Base-by-base conservation (phyloP, 2,113 vertebrate species). In the Egretta garzetta region DNA sequence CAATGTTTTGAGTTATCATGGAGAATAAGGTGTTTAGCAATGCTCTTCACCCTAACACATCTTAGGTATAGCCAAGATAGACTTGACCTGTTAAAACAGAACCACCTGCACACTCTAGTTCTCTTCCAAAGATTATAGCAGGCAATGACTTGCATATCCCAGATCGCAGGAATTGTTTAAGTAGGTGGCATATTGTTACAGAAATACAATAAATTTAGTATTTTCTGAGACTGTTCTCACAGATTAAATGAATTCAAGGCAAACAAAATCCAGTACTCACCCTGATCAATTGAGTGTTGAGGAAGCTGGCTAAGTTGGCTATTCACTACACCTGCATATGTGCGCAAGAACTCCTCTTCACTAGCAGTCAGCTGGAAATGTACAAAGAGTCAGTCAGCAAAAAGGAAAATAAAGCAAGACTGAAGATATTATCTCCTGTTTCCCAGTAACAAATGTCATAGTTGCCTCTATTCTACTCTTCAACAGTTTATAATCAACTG, bases 271-370 rank as follows among this genome's bases (percentile, higher is more conserved):
- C 49, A 52, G 53, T 30, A 97, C 98, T 99, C 98, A 99, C 99
- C 99, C 98, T 99, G 99, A 97, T 99, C 99, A 81, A 99, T 99
- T 80, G 99, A 99, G 98, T 99, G 99, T 98, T 99, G 99, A 32
- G 99, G 99, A 77, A 99, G 98, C 96, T 99, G 99, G 98, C 99
- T 99, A 97, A 99, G 99, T 98, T 99, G 99, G 98, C 98, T 99
- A 98, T 98, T 99, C 97, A 99, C 99, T 96, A 99, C 99, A 56
- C 99, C 99, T 3, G 99, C 99, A 3, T 99, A 99, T 7, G 98
- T 99, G 86, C 99, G 99, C 95, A 99, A 98, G 98, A 99, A 99
- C 70, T 99, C 99, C 95, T 99, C 99, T 98, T 99, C 99, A 21
- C 98, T 99, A 50, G 99, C 98, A 9, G 99, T 99, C 92, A 99